Conservation (phyloP, 2,797 vertebrate genomes). For the Anabas testudineus region DNA sequence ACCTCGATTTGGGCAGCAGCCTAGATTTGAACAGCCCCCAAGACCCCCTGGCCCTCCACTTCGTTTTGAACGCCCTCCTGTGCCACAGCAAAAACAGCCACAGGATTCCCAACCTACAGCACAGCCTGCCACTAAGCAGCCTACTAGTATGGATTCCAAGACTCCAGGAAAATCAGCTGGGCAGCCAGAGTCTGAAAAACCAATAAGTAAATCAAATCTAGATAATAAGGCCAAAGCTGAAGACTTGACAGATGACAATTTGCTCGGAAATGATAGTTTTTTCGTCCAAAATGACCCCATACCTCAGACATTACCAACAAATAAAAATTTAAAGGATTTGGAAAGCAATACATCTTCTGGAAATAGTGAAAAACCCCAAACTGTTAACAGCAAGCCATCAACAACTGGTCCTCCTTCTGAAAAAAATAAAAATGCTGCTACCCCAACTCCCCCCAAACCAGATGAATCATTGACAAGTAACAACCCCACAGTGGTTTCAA, state of each 20-base stretch:
- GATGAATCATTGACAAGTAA: slow-evolving; percentile 49
- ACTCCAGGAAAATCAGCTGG: slow-evolving; percentile 33
- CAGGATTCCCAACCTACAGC: slow-evolving; percentile 50
- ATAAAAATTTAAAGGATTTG: slow-evolving; percentile 17
- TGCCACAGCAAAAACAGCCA: slow-evolving; percentile 55
- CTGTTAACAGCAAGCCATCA: slow-evolving; percentile 43
- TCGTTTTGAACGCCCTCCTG: slow-evolving; percentile 71
- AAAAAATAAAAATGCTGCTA: slow-evolving; percentile 21
- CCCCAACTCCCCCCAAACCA: slow-evolving; percentile 57
- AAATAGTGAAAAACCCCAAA: slow-evolving; percentile 46
- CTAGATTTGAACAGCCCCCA: slow-evolving; percentile 70
- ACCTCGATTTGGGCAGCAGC: slow-evolving; percentile 72
- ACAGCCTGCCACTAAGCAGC: slow-evolving; percentile 43
- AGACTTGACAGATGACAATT: slow-evolving; percentile 79
- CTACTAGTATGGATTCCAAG: slow-evolving; percentile 46
- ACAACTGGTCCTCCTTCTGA: slow-evolving; percentile 26
- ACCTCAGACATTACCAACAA: slow-evolving; percentile 77
- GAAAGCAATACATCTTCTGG: slow-evolving; percentile 25
- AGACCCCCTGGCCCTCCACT: slow-evolving; percentile 53
- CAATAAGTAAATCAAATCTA: slow-evolving; percentile 32
- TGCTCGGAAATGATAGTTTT: slow-evolving; percentile 76
- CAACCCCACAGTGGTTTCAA: slow-evolving; percentile 43
- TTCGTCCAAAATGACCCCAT: slow-evolving; percentile 85
- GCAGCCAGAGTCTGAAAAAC: slow-evolving; percentile 46
- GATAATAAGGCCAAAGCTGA: slow-evolving; percentile 34